Evolutionary conservation across 2,888 invertebrate species (phyloP), one percentile per base, ranked within the genome.

Genomic region (Chalcis sispes): DNA sequence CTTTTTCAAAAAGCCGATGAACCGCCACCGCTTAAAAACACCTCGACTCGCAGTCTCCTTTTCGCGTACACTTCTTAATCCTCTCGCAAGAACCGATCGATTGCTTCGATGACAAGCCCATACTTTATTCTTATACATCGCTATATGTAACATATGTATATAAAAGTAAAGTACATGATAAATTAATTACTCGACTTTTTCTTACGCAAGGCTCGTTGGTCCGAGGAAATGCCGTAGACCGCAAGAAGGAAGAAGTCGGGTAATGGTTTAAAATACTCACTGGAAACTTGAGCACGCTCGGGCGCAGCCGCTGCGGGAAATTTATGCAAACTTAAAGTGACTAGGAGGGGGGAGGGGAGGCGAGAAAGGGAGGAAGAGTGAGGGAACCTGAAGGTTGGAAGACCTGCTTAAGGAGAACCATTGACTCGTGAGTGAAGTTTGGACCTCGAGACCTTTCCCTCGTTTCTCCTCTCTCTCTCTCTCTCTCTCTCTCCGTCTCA

Each of bases 241-340:
- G 7, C 36, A 36, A 36, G 50, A 36, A 36, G 50, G 13, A 18
- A 18, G 20, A 13, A 27, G 56, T 13, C 20, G 54, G 27, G 27
- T 67, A 56, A 56, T 67, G 67, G 56, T 27, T 56, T 56, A 46
- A 67, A 71, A 40, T 52, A 36, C 18, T 27, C 52, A 13, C 27
- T 40, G 40, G 62, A 52, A 71, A 52, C 61, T 71, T 29, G 61
- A 59, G 23, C 20, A 1, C 54, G 5, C 20, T 27, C 27, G 7
- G 2, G 56, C 15, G 50, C 20, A 50, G 50, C 1, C 20, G 50
- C 50, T 10, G 27, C 25, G 15, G 54, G 46, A 71, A 72, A 72
- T 72, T 64, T 72, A 72, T 72, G 72, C 72, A 72, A 72, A 72
- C 64, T 64, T 36, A 36, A 40, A 25, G 50, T 1, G 50, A 36